Conservation (phyloP, 2,797 vertebrate genomes). For the Acanthurus tractus region DNA sequence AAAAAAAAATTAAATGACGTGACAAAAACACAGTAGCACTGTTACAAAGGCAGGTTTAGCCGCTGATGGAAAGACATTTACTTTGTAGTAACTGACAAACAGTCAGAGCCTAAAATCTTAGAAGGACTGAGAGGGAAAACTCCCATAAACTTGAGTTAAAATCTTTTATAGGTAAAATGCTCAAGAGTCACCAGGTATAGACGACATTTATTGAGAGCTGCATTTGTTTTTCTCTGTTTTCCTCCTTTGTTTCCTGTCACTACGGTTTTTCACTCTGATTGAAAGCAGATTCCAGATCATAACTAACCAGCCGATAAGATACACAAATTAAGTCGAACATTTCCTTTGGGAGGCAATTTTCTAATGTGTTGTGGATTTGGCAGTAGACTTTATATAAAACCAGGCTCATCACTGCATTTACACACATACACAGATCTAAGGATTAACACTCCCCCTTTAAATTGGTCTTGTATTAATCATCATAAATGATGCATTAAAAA, state of each 20-base stretch:
- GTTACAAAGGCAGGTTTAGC: background rate
- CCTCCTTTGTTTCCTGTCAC: conserved; percentile 7
- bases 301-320: background rate
- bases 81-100: conserved; percentile 14
- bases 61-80: conserved; percentile 60
- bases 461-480: background rate
- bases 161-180: too few species aligned
- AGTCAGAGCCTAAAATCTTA: conserved; percentile 9
- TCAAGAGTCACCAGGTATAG: too few species aligned
- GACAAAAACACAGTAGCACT: background rate
- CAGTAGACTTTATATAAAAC: background rate
- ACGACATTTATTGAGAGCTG: too few species aligned
- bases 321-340: background rate
- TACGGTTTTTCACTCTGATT: conserved; percentile 4
- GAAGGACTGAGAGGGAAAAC: background rate
- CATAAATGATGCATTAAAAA: background rate
- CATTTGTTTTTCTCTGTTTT: background rate
- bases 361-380: background rate
- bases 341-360: background rate
- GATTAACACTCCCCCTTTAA: background rate
- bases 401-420: background rate
- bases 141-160: too few species aligned
- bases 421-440: background rate
- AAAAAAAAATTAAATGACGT: background rate
- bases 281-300: background rate